phyloP scores from a whole-genome alignment of 2,888 invertebrate genomes.

The Drosophila suboccidentalis region DNA sequence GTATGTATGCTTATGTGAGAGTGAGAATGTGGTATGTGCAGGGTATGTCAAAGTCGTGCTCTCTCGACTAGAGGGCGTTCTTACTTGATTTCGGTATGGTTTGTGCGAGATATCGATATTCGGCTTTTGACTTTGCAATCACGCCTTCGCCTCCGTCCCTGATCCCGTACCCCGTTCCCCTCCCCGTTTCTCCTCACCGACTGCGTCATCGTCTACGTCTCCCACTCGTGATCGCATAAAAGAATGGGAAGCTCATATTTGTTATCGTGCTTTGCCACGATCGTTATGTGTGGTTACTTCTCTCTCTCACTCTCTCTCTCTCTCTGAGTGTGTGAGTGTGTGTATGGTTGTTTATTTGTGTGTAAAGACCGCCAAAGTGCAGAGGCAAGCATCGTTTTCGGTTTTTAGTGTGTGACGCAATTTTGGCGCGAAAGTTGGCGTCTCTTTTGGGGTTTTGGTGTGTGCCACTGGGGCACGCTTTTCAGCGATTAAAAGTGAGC shows the following conservation, averaged over 20 bases:
- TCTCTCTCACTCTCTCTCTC: conserved; percentile 20
- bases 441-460: conserved; percentile 64
- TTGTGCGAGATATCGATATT: conserved; percentile 54
- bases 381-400: conserved; percentile 41
- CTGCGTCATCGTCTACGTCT: conserved; percentile 46
- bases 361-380: conserved; percentile 68
- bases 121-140: conserved; percentile 23
- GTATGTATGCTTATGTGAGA: too few species aligned
- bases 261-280: conserved; percentile 75
- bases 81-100: conserved; percentile 28
- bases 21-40: not conserved
- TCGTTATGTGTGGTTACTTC: conserved; percentile 66
- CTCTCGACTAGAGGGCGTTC: not conserved
- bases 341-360: conserved; percentile 21
- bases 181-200: not conserved
- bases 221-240: conserved; percentile 63
- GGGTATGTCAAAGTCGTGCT: not conserved
- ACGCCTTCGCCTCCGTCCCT: conserved; percentile 9
- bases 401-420: conserved; percentile 71
- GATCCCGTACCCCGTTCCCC: too few species aligned
- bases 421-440: conserved; percentile 81
- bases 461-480: conserved; percentile 62
- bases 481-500: conserved; percentile 10
- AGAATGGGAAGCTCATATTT: conserved; percentile 69
- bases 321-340: conserved; percentile 18